These are phyloP conservation scores for Azemiops feae DNA, from an alignment of 2,113 vertebrate genomes.

Conservation along the genomic window DNA sequence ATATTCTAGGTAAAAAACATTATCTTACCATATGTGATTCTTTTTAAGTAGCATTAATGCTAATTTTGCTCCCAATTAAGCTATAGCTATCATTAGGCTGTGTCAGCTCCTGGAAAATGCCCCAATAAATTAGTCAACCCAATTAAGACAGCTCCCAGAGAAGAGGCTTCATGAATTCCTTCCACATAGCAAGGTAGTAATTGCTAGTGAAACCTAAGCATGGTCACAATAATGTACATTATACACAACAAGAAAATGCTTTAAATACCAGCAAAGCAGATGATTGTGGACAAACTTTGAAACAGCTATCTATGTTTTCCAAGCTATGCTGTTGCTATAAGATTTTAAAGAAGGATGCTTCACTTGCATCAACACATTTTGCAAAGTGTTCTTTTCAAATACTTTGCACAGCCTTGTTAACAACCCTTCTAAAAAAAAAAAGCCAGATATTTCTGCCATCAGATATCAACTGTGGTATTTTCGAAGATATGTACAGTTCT, in stretches of 20 bases:
- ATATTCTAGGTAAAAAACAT: background rate
- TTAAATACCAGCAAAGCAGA: background rate
- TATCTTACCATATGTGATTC: background rate
- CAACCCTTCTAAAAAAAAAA: background rate
- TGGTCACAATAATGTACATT: background rate
- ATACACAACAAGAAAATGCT: background rate
- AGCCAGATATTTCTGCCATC: background rate
- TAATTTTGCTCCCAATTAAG: constrained; percentile 23
- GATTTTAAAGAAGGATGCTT: background rate
- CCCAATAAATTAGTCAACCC: background rate
- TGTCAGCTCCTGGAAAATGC: constrained; percentile 1
- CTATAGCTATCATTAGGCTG: background rate
- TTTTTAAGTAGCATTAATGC: background rate
- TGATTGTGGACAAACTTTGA: background rate
- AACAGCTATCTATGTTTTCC: background rate
- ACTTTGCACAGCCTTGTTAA: background rate
- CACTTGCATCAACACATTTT: background rate
- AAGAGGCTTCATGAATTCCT: background rate
- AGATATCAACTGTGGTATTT: background rate
- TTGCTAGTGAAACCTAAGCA: background rate
- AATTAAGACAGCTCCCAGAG: background rate
- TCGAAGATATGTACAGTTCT: background rate
- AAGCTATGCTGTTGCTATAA: background rate
- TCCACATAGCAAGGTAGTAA: background rate
- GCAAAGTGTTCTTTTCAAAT: background rate